Base-by-base conservation (phyloP, 2,113 vertebrate species). In the Sorex fumeus region DNA sequence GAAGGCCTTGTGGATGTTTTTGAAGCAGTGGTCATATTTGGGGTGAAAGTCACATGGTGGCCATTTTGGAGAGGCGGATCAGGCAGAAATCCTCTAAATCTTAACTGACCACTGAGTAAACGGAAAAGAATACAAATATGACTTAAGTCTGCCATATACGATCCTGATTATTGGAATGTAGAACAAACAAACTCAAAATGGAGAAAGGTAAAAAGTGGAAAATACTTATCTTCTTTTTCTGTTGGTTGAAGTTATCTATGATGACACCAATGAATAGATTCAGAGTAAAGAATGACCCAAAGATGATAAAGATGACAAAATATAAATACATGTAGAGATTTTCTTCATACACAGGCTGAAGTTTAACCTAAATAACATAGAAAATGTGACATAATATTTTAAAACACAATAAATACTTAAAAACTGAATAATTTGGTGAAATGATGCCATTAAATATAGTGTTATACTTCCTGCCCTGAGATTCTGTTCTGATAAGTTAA, bases 141-240 rank as follows among this genome's bases (percentile, higher is more conserved):
- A 74, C 40, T 40, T 32, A 78, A 84, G 40, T 84, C 2, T 30
- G 11, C 53, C 50, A 50, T 85, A 7, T 0, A 3, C 28, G 30
- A 47, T 74, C n/a, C 43, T 32, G 25, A 40, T 71, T 88, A 60
- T 36, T 45, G 70, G 25, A 40, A 72, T 66, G 13, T 12, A 28
- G 30, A 64, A 79, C 13, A 57, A 11, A n/a, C 0, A 36, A 79
- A 23, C 53, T 69, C 12, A 74, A 40, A 57, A 66, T 40, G 45
- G 53, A 43, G 66, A 81, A 82, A 78, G 1, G 11, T 30, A 6
- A 94, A 93, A 80, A 19, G 70, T 94, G 93, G 95, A 12, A 62
- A 97, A 98, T 98, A 99, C 99, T 99, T 98, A 99, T 99, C 99
- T 99, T 99, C 98, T 99, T 99, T 98, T 99, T 99, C 96, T 99